These are phyloP conservation scores for Drosophila stalkeri DNA, from an alignment of 2,888 invertebrate species.

Conservation along the genomic window DNA sequence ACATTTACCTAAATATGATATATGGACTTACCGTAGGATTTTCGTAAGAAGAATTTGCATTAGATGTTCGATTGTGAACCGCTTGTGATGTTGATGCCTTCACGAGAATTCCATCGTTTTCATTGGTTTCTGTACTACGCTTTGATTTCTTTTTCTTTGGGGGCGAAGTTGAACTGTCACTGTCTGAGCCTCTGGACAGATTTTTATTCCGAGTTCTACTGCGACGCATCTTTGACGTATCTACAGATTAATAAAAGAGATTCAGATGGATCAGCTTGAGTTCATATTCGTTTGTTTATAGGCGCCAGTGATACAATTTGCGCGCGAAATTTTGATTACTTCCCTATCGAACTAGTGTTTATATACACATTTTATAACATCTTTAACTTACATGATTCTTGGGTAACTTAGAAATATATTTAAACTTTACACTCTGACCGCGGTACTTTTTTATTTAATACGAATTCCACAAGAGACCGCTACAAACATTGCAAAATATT, in stretches of 20 bases:
- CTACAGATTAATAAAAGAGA: not conserved
- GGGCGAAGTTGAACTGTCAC: not conserved
- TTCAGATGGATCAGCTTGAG: not conserved
- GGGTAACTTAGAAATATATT: not conserved
- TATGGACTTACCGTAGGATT: constrained; percentile 28
- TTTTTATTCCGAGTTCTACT: constrained; percentile 33
- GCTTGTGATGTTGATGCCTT: constrained; percentile 27
- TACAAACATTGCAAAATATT: not conserved
- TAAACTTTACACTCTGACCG: not conserved
- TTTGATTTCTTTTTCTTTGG: constrained; percentile 26
- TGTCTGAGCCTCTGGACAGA: constrained; percentile 9
- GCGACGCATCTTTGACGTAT: constrained; percentile 35
- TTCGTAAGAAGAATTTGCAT: not conserved
- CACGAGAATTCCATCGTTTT: not conserved
- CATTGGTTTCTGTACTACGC: not conserved
- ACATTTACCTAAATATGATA: not conserved
- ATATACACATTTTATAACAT: not conserved
- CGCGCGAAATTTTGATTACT: constrained; percentile 34
- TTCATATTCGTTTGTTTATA: not conserved
- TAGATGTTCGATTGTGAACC: not conserved
- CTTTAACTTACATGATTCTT: constrained; percentile 3
- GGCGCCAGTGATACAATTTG: constrained; percentile 19
- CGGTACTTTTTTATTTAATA: not conserved
- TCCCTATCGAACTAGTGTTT: too few relatives aligned
- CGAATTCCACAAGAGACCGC: not conserved